Evolutionary conservation across 2,113 vertebrate species (phyloP).

Genomic region (Leptosomus discolor): DNA sequence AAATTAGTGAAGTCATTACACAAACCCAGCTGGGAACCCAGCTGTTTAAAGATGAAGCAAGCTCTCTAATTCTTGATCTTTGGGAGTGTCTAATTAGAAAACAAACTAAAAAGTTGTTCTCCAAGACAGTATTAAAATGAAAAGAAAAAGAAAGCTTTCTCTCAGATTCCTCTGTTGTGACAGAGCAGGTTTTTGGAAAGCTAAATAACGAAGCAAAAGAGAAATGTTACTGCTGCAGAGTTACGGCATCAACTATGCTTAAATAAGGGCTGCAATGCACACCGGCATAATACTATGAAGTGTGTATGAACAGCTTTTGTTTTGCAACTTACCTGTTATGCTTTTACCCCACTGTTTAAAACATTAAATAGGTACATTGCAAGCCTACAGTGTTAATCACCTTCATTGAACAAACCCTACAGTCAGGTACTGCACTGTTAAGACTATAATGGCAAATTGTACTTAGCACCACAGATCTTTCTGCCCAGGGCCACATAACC

Average conservation of each 20-base stretch:
- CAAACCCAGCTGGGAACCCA: conserved; percentile 72
- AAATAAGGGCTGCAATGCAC: background rate
- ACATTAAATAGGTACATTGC: background rate
- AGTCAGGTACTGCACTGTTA: background rate
- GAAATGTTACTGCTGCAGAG: background rate
- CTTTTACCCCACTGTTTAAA: background rate
- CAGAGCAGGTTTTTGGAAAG: background rate
- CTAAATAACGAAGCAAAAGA: conserved; percentile 21
- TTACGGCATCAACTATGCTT: conserved; percentile 5
- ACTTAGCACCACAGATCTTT: background rate
- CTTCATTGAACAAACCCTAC: background rate
- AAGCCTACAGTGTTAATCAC: background rate
- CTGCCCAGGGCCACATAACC: background rate
- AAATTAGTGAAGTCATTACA: conserved; percentile 75
- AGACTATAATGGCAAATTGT: background rate
- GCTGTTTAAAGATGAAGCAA: conserved; percentile 69
- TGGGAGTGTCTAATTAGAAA: conserved; percentile 70
- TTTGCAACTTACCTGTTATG: background rate
- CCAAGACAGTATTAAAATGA: conserved; percentile 38
- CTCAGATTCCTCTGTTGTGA: background rate
- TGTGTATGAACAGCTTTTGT: background rate
- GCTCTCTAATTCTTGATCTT: conserved; percentile 68
- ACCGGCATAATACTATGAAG: background rate
- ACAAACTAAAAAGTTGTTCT: conserved; percentile 58
- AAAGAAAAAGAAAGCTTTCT: conserved; percentile 26